phyloP scores from a whole-genome alignment of 2,113 vertebrate species.

The Alouatta palliata region DNA sequence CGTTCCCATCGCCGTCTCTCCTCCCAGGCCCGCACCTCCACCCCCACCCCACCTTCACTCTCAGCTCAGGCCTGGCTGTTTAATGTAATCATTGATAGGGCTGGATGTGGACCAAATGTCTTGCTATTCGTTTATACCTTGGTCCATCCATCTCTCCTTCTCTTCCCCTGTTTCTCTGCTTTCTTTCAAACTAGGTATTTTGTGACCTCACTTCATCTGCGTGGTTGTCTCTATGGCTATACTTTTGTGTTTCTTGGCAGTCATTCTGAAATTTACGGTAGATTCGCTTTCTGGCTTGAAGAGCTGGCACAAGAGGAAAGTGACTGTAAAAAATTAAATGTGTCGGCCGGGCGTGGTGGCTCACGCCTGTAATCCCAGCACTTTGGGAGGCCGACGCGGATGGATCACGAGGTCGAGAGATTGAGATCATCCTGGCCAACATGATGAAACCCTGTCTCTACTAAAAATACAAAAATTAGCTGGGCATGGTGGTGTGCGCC shows the following conservation, averaged over 20 bases:
- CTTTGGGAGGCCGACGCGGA: no score
- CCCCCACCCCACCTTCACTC: not conserved
- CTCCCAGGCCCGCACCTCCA: not conserved
- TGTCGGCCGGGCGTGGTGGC: no score
- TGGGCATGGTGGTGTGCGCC: rapidly evolving
- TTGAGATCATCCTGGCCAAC: no score
- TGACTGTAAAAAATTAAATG: not conserved
- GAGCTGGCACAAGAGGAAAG: not conserved
- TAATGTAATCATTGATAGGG: rapidly evolving
- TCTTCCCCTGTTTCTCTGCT: not conserved
- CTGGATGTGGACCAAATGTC: rapidly evolving
- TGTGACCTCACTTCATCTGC: not conserved
- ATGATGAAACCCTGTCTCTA: no score
- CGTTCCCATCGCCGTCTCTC: not conserved
- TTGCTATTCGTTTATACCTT: not conserved
- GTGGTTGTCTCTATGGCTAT: not conserved
- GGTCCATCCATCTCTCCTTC: not conserved
- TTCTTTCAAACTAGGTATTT: not conserved
- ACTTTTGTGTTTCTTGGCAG: not conserved
- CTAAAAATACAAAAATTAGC: no score
- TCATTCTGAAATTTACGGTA: not conserved
- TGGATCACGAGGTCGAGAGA: no score
- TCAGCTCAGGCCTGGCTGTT: not conserved
- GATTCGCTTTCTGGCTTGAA: not conserved
- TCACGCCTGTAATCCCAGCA: no score